phyloP scores from a whole-genome alignment of 37 sponge, comb jelly and placozoan species.

The Agelas oroides region DNA sequence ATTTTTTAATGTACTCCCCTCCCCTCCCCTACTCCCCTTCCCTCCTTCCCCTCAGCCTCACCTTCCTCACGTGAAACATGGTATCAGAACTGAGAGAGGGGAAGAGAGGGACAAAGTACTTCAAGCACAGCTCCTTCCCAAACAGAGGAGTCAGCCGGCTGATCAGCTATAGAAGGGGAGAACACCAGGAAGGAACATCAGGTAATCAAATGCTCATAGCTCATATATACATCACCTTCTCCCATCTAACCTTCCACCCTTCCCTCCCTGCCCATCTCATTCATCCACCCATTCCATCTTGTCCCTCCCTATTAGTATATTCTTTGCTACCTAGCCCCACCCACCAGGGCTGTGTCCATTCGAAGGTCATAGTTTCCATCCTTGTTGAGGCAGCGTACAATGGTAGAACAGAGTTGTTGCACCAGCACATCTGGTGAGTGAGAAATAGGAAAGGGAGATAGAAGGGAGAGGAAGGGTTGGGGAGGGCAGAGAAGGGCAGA shows the following conservation, averaged over 20 bases:
- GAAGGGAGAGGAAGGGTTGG: no score
- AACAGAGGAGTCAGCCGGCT: constrained; percentile 45
- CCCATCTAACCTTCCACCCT: no score
- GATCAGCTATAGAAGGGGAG: constrained; percentile 40
- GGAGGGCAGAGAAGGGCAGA: no score
- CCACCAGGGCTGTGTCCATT: constrained; percentile 50
- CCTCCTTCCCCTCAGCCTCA: not conserved
- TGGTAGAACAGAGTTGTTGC: constrained; percentile 28
- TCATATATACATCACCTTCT: no score
- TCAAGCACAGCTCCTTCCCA: constrained; percentile 15
- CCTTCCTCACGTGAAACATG: constrained; percentile 73
- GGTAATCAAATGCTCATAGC: no score
- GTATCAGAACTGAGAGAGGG: constrained; percentile 37
- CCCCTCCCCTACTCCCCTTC: no score
- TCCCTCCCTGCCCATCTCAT: no score
- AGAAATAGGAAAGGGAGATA: no score
- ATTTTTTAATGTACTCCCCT: no score
- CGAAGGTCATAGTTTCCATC: constrained; percentile 58
- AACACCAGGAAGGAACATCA: no score
- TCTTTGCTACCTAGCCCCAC: not conserved
- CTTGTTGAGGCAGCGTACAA: constrained; percentile 31
- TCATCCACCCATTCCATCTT: no score
- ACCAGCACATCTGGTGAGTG: not conserved
- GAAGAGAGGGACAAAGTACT: constrained; percentile 53
- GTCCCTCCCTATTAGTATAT: no score